Base-by-base conservation (phyloP, 2,888 invertebrate species). In the Incurvaria masculella region DNA sequence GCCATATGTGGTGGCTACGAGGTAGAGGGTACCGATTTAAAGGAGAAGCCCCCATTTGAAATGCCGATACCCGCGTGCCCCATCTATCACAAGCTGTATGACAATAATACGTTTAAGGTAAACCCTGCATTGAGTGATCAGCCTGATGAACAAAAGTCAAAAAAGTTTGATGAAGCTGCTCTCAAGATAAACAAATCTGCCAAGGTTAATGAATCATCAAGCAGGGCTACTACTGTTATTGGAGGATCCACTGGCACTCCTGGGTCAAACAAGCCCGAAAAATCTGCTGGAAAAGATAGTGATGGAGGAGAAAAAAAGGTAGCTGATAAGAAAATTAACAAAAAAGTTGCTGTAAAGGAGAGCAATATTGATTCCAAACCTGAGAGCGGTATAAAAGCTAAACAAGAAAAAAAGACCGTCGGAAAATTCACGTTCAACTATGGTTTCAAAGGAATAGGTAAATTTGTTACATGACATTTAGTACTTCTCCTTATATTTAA, bases 381-480 rank as follows among this genome's bases (percentile, higher is more conserved):
- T 33, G 8, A 14, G 11, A 33, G 14, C 4, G 11, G 5, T 6
- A 23, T 33, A 33, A 8, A 8, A n/a, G 14, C 4, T 3, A 33
- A 33, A 14, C 14, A 53, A 50, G 58, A 64, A 49, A 62, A 59
- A 47, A 66, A 65, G 55, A 59, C 60, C 53, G 52, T 65, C 47
- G 66, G 66, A 38, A 70, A 71, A 58, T 65, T 63, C 53, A 66
- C 66, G 4, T 76, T 72, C 55, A 72, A 75, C 49, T 74, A 74
- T 53, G 78, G 74, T 51, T 76, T 72, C 59, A 64, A 68, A 72
- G 76, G 76, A 72, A 75, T 73, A 66, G 71, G 74, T 74, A 75
- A 58, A 75, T 76, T 73, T 64, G 62, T 53, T 23, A 10, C 23
- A 23, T 5, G 45, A 18, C 11, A 16, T 45, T 49, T 46, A 54